Base-by-base conservation (phyloP, 2,113 vertebrate species). In the Myxocyprinus asiaticus region DNA sequence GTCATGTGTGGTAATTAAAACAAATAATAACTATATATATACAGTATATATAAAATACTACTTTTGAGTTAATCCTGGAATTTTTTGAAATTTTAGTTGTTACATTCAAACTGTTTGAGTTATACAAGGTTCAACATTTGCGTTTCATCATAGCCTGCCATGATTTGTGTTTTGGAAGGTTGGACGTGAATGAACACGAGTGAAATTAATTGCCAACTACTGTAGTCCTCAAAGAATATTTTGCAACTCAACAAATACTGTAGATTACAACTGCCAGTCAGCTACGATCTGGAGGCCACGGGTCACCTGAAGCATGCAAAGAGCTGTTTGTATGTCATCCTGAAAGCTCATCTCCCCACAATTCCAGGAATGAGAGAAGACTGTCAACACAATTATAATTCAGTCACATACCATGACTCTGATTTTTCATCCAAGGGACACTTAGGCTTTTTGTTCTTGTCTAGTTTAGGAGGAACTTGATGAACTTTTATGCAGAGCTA, bases 281-380 rank as follows among this genome's bases (percentile, higher is more conserved):
- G 17, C 12, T 5, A 12, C 5, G 9, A 47, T 62, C 33, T 50
- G 33, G n/a, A 53, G 33, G 66, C 33, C 22, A 53, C 53, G 33
- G 53, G 12, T 58, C 53, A 59, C 64, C 22, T 33, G 3, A 33
- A 33, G 22, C 22, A 33, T 33, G 22, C 22, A 33, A 33, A 33
- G 22, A 33, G 22, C 22, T 33, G 22, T 33, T 33, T 33, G 22
- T 3, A 59, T 12, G 33, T 47, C 51, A 10, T 44, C 55, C 14
- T 15, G 9, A 5, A n/a, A 12, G 53, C 47, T 79, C 74, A 78
- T 76, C 81, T 56, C 43, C 2, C 66, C 59, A 48, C 66, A 70
- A 66, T 79, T 79, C 77, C 48, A 59, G 59, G 71, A 83, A 83
- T 79, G 47, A 72, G 80, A 67, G 33, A 15, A 53, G n/a, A 79